These are phyloP conservation scores for Griposia aprilina DNA, from an alignment of 2,888 invertebrate genomes.

Conservation along the genomic window DNA sequence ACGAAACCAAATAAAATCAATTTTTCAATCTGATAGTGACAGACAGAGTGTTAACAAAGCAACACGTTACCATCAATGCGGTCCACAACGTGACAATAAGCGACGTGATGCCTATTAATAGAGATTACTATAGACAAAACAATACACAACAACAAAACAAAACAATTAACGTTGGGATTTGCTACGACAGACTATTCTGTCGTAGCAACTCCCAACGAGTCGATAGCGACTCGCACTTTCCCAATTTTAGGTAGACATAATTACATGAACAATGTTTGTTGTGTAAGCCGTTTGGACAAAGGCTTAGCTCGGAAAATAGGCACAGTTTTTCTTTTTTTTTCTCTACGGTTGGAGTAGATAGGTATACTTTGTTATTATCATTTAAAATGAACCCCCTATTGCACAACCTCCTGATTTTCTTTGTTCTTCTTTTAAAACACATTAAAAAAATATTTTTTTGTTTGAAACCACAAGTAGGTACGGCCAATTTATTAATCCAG, in stretches of 20 bases:
- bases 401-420: not conserved
- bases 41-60: not conserved
- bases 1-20: not conserved
- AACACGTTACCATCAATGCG: not conserved
- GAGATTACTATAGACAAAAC: slow-evolving; percentile 2
- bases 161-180: not conserved
- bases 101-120: not conserved
- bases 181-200: not conserved
- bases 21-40: not conserved
- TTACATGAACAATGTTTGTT: no score
- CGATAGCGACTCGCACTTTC: slow-evolving; percentile 4
- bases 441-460: not conserved
- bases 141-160: not conserved
- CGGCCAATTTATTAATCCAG: not conserved
- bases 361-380: not conserved
- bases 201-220: no score
- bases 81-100: not conserved
- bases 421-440: not conserved
- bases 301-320: not conserved
- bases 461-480: not conserved
- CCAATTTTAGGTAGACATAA: not conserved
- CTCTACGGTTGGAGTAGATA: not conserved
- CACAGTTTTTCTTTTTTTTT: not conserved
- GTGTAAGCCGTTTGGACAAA: no score
- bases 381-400: not conserved